Conservation (phyloP, 2,888 invertebrate genomes). For the Bedellia somnulentella region DNA sequence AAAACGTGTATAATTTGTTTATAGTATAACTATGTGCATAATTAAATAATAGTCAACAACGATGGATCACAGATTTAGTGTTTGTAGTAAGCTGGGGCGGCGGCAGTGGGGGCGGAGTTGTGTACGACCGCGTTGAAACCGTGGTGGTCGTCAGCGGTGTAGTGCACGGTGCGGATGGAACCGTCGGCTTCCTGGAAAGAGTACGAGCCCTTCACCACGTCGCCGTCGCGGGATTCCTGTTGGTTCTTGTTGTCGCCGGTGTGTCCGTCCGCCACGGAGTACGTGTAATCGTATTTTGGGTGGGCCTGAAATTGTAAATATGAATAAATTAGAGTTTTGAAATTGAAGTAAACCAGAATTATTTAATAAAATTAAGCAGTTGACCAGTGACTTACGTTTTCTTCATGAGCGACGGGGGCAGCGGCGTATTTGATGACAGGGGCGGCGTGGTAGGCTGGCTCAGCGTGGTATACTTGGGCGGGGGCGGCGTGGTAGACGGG, state of each 20-base stretch:
- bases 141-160: constrained; percentile 50
- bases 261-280: constrained; percentile 52
- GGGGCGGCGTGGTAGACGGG: constrained; percentile 13
- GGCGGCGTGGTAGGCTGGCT: constrained; percentile 6
- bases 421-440: constrained; percentile 12
- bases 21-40: too few relatives aligned
- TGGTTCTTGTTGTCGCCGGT: constrained; percentile 55
- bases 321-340: too few relatives aligned
- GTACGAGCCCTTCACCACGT: constrained; percentile 50
- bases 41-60: too few relatives aligned
- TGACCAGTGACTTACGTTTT: constrained; percentile 5
- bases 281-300: constrained; percentile 44
- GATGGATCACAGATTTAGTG: too few relatives aligned
- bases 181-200: constrained; percentile 51
- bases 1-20: too few relatives aligned
- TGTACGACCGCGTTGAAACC: constrained; percentile 39
- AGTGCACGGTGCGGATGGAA: constrained; percentile 48
- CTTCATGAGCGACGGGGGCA: constrained; percentile 8
- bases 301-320: constrained; percentile 17
- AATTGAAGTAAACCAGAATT: too few relatives aligned
- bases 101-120: constrained; percentile 26
- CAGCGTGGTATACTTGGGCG: constrained; percentile 13
- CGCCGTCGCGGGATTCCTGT: constrained; percentile 49
- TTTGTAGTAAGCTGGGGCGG: constrained; percentile 19
- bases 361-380: too few relatives aligned